Evolutionary conservation across 1,140 invertebrate genomes (phyloP), one percentile per base, ranked within the genome.

Genomic region (Anadara kagoshimensis): DNA sequence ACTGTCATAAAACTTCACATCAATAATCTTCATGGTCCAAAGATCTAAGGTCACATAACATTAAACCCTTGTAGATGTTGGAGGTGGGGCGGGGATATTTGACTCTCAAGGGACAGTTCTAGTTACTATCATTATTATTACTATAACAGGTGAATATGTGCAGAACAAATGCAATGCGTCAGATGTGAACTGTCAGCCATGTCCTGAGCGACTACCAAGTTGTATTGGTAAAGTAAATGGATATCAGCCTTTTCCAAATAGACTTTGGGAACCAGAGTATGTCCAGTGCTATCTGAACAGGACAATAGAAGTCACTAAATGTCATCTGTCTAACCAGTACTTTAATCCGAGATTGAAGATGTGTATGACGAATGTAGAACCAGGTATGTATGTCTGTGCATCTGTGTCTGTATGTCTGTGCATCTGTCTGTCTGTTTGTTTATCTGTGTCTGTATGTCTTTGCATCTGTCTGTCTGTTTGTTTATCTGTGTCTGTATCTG

Each of bases 201-300:
- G 81, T 51, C 70, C 56, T 44, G 75, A 24, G 65, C 74, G 64
- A 26, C 76, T 71, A 26, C 84, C 56, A 12, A 79, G 78, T 47
- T 85, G 84, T 69, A 71, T 78, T 14, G 78, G 82, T 0, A 58
- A 78, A 43, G 58, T 41, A 11, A 75, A 85, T 65, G 84, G 84
- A n/a, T 69, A 64, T 26, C 81, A 83, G 53, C 70, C 79, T 7
- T 83, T 81, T 49, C 83, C 84, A 0, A 66, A 66, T 49, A 69
- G 75, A 0, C 72, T 79, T 4, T 73, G 82, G 67, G 71, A 75
- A 10, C 53, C 61, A 4, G 79, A 74, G 59, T 84, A 78, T 61
- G 70, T 85, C 18, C 68, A 79, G 24, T 85, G 84, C 57, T 64
- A 78, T 29, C 69, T 63, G 3, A 79, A 78, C 12, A 76, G 76